Conservation (phyloP, 2,113 vertebrate genomes). For the Planiliza haematocheilus region DNA sequence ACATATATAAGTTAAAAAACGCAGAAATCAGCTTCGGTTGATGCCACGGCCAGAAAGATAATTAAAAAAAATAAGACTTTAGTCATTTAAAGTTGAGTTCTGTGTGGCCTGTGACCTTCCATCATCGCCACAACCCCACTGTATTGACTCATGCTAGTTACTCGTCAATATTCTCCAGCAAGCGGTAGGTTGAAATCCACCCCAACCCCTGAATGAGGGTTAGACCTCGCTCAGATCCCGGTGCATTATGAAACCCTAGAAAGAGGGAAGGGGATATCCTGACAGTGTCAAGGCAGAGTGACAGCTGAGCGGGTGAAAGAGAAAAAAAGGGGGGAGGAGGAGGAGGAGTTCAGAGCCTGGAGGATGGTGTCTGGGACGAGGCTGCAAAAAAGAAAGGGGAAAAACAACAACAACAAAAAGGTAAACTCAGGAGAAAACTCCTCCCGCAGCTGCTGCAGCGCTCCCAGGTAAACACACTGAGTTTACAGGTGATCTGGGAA, state of each 20-base stretch:
- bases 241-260: slow-evolving; percentile 70
- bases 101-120: slow-evolving; percentile 33
- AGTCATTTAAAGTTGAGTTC: not conserved
- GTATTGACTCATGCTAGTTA: slow-evolving; percentile 9
- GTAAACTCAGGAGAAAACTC: slow-evolving; percentile 36
- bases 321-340: slow-evolving; percentile 13
- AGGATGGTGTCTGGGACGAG: not conserved
- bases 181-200: slow-evolving; percentile 40
- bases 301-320: slow-evolving; percentile 61
- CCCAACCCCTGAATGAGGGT: slow-evolving; percentile 33
- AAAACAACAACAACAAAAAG: not conserved
- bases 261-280: slow-evolving; percentile 69
- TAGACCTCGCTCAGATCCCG: slow-evolving; percentile 25
- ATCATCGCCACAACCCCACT: slow-evolving; percentile 27
- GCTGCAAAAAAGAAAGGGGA: not conserved
- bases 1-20: slow-evolving; percentile 1
- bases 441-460: slow-evolving; percentile 37
- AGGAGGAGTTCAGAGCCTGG: slow-evolving; percentile 8
- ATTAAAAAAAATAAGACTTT: not conserved
- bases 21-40: not conserved
- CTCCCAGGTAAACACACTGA: not conserved
- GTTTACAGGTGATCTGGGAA: slow-evolving; percentile 6
- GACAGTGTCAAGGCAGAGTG: slow-evolving; percentile 60
- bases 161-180: slow-evolving; percentile 13
- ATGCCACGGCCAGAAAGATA: not conserved